Evolutionary conservation across 2,888 invertebrate species (phyloP), one percentile per base, ranked within the genome.

Genomic region (Spodoptera picta): DNA sequence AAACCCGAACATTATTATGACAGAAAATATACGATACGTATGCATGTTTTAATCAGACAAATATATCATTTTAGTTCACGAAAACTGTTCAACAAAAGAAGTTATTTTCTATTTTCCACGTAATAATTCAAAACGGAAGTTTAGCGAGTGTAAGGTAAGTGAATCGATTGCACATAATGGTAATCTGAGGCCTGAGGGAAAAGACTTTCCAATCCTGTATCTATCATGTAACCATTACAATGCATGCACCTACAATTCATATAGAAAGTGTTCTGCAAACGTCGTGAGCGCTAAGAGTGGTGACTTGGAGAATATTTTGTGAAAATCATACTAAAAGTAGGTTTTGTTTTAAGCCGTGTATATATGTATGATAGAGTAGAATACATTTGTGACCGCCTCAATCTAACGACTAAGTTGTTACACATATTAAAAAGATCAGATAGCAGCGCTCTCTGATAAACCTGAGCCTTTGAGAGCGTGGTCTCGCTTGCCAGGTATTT

Each of bases 191-290:
- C 90, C 84, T 55, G 69, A 72, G 83, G 90, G 89, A 83, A 82
- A 75, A 85, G 81, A 90, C 92, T 92, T 92, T 92, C 92, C 87
- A 86, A 86, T 84, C 83, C 84, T 77, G 86, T 87, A 86, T 84
- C 88, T 88, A 90, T 88, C 90, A 84, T 88, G 88, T 88, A 88
- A 83, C 87, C 67, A 89, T 87, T 90, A 93, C 93, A 93, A 93
- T 93, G 91, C 92, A 91, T 92, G 92, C 91, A 87, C 90, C 90
- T 88, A 90, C 92, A 89, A 92, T 92, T 90, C 90, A 90, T 91
- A 87, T 92, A 93, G 93, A 92, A 93, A 93, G 93, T 92, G 90
- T 88, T 82, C 81, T 84, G 84, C 83, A 80, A 81, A 74, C 76
- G 75, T 73, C 66, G 62, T 65, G 59, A 67, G 78, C 61, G 76